Percentiles rank a stretch among this genome's conserved stretches.
These are phyloP conservation scores for Polymixis flavicincta DNA, from an alignment of 2,888 invertebrate species.

Conservation along the genomic window DNA sequence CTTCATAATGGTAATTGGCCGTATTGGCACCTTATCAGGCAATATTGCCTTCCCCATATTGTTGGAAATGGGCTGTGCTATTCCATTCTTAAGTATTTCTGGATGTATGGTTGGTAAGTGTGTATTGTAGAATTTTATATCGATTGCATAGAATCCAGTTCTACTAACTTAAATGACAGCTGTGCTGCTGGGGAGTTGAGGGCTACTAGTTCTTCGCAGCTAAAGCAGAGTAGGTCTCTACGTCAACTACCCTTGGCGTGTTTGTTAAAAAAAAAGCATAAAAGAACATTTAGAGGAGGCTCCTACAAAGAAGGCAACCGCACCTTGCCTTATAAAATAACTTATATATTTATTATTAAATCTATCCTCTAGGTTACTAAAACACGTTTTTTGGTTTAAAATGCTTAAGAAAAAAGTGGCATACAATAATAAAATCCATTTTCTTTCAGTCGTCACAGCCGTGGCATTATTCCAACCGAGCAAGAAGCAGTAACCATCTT, in stretches of 20 bases:
- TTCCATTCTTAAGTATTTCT: constrained; percentile 78
- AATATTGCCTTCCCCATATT: constrained; percentile 79
- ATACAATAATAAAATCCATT: background rate
- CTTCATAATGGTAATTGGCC: constrained; percentile 77
- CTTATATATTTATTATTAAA: too few relatives aligned
- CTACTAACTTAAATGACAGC: too few relatives aligned
- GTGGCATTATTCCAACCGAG: constrained; percentile 40
- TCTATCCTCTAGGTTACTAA: background rate
- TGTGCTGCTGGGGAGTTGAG: too few relatives aligned
- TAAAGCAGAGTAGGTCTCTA: too few relatives aligned
- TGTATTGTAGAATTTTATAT: background rate
- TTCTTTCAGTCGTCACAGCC: constrained; percentile 46
- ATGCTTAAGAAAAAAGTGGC: background rate
- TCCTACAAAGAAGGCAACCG: too few relatives aligned
- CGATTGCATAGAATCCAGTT: too few relatives aligned
- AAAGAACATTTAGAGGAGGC: too few relatives aligned
- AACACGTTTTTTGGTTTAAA: background rate
- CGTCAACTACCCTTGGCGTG: too few relatives aligned
- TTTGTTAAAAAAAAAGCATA: too few relatives aligned
- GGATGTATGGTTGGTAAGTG: constrained; percentile 78
- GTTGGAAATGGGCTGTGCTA: constrained; percentile 76
- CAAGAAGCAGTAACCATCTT: constrained; percentile 35
- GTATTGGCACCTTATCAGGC: constrained; percentile 77
- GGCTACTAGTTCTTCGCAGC: too few relatives aligned
- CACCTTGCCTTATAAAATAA: too few relatives aligned